Evolutionary conservation across 1,140 invertebrate species (phyloP), one percentile per base, ranked within the genome.

Genomic region (Drosophila nasuta): DNA sequence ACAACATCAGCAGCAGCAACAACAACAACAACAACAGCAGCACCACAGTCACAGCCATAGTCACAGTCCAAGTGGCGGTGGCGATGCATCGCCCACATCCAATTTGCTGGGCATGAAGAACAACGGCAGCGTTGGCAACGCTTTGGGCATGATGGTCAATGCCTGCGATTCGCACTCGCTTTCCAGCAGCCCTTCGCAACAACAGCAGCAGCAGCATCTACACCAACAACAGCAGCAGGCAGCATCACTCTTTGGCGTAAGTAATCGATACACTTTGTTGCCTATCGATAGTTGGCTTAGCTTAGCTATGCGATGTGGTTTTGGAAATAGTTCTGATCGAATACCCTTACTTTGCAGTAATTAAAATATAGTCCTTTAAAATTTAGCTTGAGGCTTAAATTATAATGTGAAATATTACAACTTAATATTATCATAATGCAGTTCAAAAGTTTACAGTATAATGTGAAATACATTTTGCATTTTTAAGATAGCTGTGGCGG

Each of bases 141-240:
- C 75, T 7, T 48, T 89, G 64, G 85, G 83, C 6, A 82, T 87
- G 59, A 77, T 86, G 67, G 82, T 76, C 11, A 81, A 78, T 54
- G 59, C 71, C 54, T 91, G 87, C 28, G 87, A 92, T 41, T 87
- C 88, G 28, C 76, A 91, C n/a, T 91, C 91, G 15, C 75, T 92
- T 6, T 92, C 91, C 41, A 92, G 79, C 72, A 92, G 91, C 25
- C 91, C 91, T 6, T 89, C 83, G 13, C 91, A 89, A 49, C 76
- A 77, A 1, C 75, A 77, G 65, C 82, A 80, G 17, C 80, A 77
- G 2, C 77, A 79, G 11, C 80, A 79, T 49, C 81, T 74, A 7
- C 81, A 75, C 10, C 81, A 81, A 20, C 81, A 75, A 11, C 81
- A 81, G 28, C 81, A 79, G 69, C 79, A 72, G 51, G 63, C 63